Evolutionary conservation across 2,888 invertebrate genomes (phyloP).

Genomic region (Eupithecia vulgata): DNA sequence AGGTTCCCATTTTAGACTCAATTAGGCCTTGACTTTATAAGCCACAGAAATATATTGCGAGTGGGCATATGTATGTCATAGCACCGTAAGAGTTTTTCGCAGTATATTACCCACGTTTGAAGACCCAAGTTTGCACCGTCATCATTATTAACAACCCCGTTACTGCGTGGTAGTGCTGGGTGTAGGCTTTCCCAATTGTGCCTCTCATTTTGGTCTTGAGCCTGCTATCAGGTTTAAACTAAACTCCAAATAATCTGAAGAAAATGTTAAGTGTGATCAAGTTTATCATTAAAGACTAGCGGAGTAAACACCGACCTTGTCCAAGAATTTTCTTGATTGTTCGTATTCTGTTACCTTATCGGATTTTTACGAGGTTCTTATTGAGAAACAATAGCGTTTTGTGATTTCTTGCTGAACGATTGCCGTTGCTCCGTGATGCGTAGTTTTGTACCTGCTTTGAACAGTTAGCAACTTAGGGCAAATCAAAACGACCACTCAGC

Average conservation of each 20-base stretch:
- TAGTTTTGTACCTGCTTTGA: constrained; percentile 12
- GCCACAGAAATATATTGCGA: background rate
- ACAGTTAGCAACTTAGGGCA: background rate
- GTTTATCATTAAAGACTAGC: background rate
- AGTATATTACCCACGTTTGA: background rate
- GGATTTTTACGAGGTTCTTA: constrained; percentile 33
- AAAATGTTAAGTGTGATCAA: background rate
- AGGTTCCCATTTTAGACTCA: background rate
- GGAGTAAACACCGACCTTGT: constrained; percentile 23
- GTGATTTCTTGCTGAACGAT: constrained; percentile 36
- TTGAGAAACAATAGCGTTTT: constrained; percentile 39
- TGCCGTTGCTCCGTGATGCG: constrained; percentile 30
- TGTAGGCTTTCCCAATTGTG: background rate
- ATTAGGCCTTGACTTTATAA: background rate
- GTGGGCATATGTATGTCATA: background rate
- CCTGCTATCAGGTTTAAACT: no score
- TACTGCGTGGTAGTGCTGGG: no score
- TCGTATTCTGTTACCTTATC: constrained; percentile 32
- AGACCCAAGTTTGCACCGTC: background rate
- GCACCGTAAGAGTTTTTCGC: background rate
- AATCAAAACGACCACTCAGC: background rate
- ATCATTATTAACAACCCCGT: background rate
- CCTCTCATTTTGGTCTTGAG: no score
- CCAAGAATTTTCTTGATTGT: constrained; percentile 25
- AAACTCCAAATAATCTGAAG: background rate